Evolutionary conservation across 2,113 vertebrate species (phyloP), one percentile per base, ranked within the genome.

Genomic region (Cephalopholis sonnerati): DNA sequence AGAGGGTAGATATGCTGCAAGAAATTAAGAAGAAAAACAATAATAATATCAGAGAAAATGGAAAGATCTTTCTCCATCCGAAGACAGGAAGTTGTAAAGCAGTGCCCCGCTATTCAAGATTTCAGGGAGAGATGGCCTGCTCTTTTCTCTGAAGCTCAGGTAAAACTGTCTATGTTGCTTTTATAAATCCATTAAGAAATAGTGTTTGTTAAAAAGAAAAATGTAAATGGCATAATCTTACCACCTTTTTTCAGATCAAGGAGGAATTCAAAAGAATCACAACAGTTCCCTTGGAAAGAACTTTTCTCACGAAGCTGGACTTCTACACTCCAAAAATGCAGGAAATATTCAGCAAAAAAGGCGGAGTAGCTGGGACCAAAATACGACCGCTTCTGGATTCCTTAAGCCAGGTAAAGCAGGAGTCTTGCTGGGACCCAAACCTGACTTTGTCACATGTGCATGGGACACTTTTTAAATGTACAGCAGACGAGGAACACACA

Each of bases 1-100:
- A 66, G 79, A 74, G 53, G n/a, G 5, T 50, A 57, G 51, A 64
- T 5, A 16, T 73, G 51, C 46, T 66, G n/a, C n/a, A n/a, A n/a
- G n/a, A n/a, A n/a, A n/a, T n/a, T n/a, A n/a, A n/a, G n/a, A n/a
- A n/a, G n/a, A n/a, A n/a, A n/a, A 81, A 66, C 50, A 74, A 58
- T 46, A n/a, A 36, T 51, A 8, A 65, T 71, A 11, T 1, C 0
- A 51, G 69, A 81, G 70, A 74, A 66, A 74, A 66, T 58, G 27
- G 67, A 65, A 3, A 73, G 22, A 11, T 72, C 62, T 77, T 77
- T 77, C 36, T 6, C 61, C 29, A 10, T 11, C 18, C 18, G 29
- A 32, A 32, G 59, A 62, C 16, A 10, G 9, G 27, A 62, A 36
- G 59, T 36, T 62, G 59, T 62, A 9, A 32, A 36, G 29, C 27